phyloP scores from a whole-genome alignment of 1,140 invertebrate genomes.

The Hydropsyche tenuis region DNA sequence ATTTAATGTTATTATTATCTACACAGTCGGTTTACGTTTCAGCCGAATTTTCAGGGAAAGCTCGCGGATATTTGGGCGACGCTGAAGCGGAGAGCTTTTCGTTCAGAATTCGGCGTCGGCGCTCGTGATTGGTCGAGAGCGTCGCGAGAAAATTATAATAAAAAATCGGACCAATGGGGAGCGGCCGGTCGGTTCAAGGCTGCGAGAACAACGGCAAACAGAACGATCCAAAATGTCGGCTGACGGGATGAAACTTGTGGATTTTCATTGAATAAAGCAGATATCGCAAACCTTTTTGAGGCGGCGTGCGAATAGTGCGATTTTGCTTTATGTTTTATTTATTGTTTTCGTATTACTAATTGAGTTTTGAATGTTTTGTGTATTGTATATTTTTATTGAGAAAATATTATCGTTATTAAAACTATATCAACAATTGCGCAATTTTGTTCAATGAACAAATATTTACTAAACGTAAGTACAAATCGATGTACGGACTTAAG shows the following conservation, averaged over 20 bases:
- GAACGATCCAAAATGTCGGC: conserved; percentile 43
- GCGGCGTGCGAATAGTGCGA: not conserved
- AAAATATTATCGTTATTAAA: no score
- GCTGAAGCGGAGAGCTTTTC: conserved; percentile 7
- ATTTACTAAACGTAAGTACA: no score
- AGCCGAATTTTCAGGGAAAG: not conserved
- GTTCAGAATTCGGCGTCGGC: conserved; percentile 18
- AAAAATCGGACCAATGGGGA: conserved; percentile 40
- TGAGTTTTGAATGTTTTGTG: no score
- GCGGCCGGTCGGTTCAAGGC: conserved; percentile 28
- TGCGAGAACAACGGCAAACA: conserved; percentile 35
- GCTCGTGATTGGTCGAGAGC: conserved; percentile 23
- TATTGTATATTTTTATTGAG: no score
- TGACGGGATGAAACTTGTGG: conserved; percentile 50
- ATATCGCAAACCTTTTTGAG: conserved; percentile 1
- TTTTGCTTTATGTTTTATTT: no score
- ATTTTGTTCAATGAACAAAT: no score
- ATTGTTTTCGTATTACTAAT: no score
- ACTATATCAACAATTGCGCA: no score
- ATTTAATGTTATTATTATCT: no score
- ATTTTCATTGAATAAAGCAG: conserved; percentile 49
- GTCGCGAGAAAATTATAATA: conserved; percentile 33
- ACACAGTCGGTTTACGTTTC: no score
- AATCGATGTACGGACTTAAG: no score
- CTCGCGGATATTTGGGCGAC: not conserved